Evolutionary conservation across 2,113 vertebrate genomes (phyloP), one percentile per base, ranked within the genome.

Genomic region (Larimichthys crocea): DNA sequence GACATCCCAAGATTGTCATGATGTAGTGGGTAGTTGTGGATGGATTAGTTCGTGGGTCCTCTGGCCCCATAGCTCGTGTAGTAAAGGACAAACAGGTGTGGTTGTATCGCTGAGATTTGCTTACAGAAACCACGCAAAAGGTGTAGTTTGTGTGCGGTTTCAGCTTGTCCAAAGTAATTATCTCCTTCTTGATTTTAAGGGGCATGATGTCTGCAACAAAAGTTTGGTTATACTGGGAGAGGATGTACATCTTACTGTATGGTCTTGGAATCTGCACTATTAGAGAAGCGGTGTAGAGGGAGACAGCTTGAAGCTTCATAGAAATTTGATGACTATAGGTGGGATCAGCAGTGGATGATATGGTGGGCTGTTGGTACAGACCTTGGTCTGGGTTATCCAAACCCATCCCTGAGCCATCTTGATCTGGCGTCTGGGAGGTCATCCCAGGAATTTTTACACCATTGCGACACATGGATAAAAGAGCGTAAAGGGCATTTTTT

Each of bases 11-110:
- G 82, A 98, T 99, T 79, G 98, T 99, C 97, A 99, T 99, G 87
- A 99, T 99, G 91, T 99, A 99, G 92, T 99, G 98, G 0, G 97
- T 99, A 49, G 97, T 98, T 77, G 97, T 99, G 80, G 98, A 99
- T 26, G 96, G 94, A 87, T 94, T 97, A 79, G 94, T 93, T 20
- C 73, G 92, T 53, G 93, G 93, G 68, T 97, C 97, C 14, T 95
- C 96, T 0, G 91, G 94, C 2, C 96, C 96, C 5, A 93, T 91
- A 71, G 95, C 96, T 16, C 96, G 91, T 0, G 98, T 99, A 69
- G 97, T 95, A 78, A 99, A 98, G 35, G 96, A 95, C 79, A 99
- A 86, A 78, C 98, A 99, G 62, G 97, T 99, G 91, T 99, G 98
- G 91, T 99, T 99, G 94, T 97, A 98, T 61, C 96, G 96, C 85